These are phyloP conservation scores for Luidia sarsii DNA, from an alignment of 53 echinoderm and acorn worm genomes.

Conservation along the genomic window DNA sequence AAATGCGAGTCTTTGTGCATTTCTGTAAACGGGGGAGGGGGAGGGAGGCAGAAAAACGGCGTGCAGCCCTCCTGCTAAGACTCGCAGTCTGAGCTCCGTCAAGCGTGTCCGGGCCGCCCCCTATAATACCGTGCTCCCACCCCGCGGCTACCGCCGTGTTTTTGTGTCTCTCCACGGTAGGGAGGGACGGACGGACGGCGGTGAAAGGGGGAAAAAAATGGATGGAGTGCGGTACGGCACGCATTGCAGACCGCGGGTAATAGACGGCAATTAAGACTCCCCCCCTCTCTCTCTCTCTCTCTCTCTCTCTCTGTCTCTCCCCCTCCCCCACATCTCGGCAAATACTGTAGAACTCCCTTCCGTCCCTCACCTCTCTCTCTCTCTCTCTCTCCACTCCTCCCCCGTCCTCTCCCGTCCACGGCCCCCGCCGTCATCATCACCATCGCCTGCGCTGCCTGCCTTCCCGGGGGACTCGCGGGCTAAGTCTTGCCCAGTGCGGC, in stretches of 20 bases:
- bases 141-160: constrained; percentile 16
- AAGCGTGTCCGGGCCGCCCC: no score
- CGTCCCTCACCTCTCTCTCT: no score
- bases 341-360: no score
- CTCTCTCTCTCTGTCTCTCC: no score
- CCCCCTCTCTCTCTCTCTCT: no score
- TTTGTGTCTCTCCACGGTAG: constrained; percentile 13
- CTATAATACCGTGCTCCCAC: no score
- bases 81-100: background rate
- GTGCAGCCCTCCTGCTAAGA: no score
- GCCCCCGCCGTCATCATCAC: background rate
- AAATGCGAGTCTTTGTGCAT: no score
- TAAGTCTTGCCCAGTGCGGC: constrained; percentile 21
- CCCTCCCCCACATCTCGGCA: constrained; percentile 29
- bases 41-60: no score
- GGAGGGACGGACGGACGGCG: background rate
- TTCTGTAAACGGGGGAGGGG: no score
- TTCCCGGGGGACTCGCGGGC: background rate
- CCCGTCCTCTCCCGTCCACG: background rate
- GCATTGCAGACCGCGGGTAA: constrained; percentile 15
- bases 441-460: no score
- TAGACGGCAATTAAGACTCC: constrained; percentile 24
- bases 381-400: no score
- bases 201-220: background rate
- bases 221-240: constrained; percentile 6